phyloP scores from a whole-genome alignment of 1,140 invertebrate genomes.

The Chelonus insularis region DNA sequence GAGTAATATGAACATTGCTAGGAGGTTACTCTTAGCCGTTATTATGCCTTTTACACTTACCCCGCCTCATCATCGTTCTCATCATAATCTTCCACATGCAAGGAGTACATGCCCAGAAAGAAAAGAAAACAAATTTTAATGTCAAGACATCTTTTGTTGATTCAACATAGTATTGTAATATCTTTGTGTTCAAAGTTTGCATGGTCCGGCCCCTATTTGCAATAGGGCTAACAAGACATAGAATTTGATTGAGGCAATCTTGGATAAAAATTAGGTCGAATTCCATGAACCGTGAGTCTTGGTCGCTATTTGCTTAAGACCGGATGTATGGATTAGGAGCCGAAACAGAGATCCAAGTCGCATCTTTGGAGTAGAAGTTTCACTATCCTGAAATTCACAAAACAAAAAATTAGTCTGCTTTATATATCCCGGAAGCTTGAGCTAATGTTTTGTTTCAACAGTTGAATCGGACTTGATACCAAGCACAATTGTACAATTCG shows the following conservation, averaged over 20 bases:
- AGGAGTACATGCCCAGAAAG: conserved; percentile 8
- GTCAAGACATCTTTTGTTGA: conserved; percentile 32
- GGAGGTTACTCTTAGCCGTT: conserved; percentile 37
- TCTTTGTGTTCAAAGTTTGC: conserved; percentile 3
- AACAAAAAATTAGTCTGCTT: neutral
- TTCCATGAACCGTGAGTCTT: conserved; percentile 11
- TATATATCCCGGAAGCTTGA: conserved; percentile 18
- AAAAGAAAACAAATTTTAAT: conserved; percentile 37
- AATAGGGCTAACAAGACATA: neutral
- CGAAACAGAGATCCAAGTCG: neutral
- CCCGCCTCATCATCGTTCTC: conserved; percentile 24
- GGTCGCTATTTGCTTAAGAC: neutral
- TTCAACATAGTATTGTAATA: conserved; percentile 15
- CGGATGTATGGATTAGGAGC: neutral
- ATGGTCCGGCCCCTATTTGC: neutral
- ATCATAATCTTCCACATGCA: conserved; percentile 25
- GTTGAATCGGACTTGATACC: conserved; percentile 11
- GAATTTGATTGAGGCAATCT: conserved; percentile 2
- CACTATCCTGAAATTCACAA: too few species aligned
- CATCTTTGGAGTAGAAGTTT: too few species aligned
- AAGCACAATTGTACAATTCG: neutral
- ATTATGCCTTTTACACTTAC: conserved; percentile 25
- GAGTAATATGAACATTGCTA: conserved; percentile 37
- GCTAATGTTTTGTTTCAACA: neutral
- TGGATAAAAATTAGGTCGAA: conserved; percentile 13